These are phyloP conservation scores for Cantharis rufa DNA, from an alignment of 2,888 invertebrate species.

Conservation along the genomic window DNA sequence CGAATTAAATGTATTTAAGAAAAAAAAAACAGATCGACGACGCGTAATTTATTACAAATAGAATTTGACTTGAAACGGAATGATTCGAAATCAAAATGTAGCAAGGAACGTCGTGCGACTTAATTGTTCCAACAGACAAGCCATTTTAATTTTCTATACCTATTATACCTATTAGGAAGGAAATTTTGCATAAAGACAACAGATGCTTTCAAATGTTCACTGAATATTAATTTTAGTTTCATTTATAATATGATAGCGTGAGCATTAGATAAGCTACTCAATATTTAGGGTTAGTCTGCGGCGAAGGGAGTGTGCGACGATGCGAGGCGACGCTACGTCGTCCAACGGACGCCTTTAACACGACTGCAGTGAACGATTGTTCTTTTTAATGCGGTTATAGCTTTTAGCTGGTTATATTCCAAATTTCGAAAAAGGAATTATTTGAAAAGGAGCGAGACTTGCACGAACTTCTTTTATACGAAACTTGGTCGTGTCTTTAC, in stretches of 20 bases:
- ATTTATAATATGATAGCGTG: constrained; percentile 13
- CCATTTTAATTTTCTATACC: not conserved
- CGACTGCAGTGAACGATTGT: constrained; percentile 22
- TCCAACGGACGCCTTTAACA: constrained; percentile 18
- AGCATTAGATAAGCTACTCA: constrained; percentile 18
- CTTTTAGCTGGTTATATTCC: constrained; percentile 12
- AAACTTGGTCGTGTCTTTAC: not conserved
- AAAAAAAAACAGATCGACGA: no score
- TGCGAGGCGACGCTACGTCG: constrained; percentile 15
- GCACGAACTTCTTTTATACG: not conserved
- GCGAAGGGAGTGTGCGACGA: not conserved
- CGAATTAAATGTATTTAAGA: no score
- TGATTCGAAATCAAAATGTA: not conserved
- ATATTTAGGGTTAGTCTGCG: constrained; percentile 11
- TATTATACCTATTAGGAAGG: not conserved
- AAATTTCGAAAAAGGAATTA: constrained; percentile 6
- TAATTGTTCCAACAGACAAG: not conserved
- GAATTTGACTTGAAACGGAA: no score
- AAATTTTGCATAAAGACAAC: constrained; percentile 24
- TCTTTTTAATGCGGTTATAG: constrained; percentile 24
- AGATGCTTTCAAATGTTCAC: constrained; percentile 19
- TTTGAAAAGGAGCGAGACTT: constrained; percentile 1
- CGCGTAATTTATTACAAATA: no score
- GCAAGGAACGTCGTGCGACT: not conserved
- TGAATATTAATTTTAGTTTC: constrained; percentile 24